A percentile compares a stretch with the other conserved stretches of the same genome.
Evolutionary conservation across 2,113 vertebrate species (phyloP).

Genomic region (Onychostoma macrolepis): DNA sequence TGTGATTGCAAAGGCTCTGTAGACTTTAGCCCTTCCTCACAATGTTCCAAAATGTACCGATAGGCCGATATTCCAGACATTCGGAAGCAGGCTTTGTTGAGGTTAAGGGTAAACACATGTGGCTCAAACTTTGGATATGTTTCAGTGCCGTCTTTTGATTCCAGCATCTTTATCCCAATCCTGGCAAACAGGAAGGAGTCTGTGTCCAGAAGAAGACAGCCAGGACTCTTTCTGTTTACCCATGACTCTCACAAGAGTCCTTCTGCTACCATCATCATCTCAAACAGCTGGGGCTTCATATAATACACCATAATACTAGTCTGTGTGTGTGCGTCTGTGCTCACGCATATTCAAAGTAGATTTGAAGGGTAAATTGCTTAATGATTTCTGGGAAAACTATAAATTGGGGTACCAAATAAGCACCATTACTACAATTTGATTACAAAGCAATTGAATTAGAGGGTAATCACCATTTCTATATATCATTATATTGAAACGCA

Average conservation of each 20-base stretch:
- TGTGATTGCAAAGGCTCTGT: slow-evolving; percentile 21
- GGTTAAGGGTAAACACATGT: slow-evolving; percentile 55
- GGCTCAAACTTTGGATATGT: slow-evolving; percentile 54
- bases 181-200: slow-evolving; percentile 54
- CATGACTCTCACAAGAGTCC: slow-evolving; percentile 72
- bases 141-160: slow-evolving; percentile 53
- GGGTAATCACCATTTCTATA: slow-evolving; percentile 80
- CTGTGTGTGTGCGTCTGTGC: slow-evolving; percentile 35
- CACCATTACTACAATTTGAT: slow-evolving; percentile 81
- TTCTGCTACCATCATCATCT: slow-evolving; percentile 76
- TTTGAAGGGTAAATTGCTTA: slow-evolving; percentile 78
- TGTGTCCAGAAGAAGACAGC: slow-evolving; percentile 65
- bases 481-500: slow-evolving; percentile 79
- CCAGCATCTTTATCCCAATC: slow-evolving; percentile 57
- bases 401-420: slow-evolving; percentile 79
- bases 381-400: slow-evolving; percentile 80
- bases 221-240: slow-evolving; percentile 80
- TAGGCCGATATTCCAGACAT: slow-evolving; percentile 37
- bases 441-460: slow-evolving; percentile 78
- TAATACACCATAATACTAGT: slow-evolving; percentile 72
- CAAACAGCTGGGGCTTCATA: slow-evolving; percentile 77
- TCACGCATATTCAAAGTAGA: slow-evolving; percentile 74
- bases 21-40: slow-evolving; percentile 30
- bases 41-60: slow-evolving; percentile 24
- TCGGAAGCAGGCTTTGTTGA: slow-evolving; percentile 52